Evolutionary conservation across 2,113 vertebrate genomes (phyloP).

Genomic region (Peucedramus taeniatus): DNA sequence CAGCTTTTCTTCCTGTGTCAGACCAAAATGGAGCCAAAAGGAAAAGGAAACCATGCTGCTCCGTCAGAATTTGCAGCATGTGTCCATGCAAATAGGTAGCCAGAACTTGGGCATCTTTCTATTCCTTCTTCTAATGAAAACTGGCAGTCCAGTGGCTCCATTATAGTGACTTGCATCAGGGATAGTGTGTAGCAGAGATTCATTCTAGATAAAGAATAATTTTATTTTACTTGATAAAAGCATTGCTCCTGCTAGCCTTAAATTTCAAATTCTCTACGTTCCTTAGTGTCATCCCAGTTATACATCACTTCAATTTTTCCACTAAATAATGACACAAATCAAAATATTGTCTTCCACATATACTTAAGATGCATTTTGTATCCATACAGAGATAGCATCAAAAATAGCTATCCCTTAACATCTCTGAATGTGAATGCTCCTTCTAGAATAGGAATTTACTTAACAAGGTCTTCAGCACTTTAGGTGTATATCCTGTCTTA

Average conservation of each 20-base stretch:
- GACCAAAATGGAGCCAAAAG: neutral
- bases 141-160: neutral
- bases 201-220: conserved; percentile 10
- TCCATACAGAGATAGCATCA: neutral
- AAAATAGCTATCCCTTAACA: neutral
- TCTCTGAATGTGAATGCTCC: neutral
- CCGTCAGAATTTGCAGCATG: neutral
- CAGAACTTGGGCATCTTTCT: neutral
- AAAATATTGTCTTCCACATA: neutral
- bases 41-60: neutral
- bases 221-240: conserved; percentile 33
- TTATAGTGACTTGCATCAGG: neutral
- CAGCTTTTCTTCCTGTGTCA: neutral
- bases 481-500: neutral
- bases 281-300: conserved; percentile 11
- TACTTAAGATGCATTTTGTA: neutral
- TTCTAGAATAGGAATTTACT: neutral
- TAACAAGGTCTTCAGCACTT: neutral
- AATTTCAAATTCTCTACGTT: conserved; percentile 1
- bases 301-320: conserved; percentile 13
- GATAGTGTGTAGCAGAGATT: neutral
- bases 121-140: neutral
- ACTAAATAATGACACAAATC: neutral
- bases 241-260: conserved; percentile 37
- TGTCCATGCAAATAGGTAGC: neutral